A percentile compares a stretch with the other conserved stretches of the same genome.
phyloP scores from a whole-genome alignment of 2,113 vertebrate species.

The Charadrius vociferus region DNA sequence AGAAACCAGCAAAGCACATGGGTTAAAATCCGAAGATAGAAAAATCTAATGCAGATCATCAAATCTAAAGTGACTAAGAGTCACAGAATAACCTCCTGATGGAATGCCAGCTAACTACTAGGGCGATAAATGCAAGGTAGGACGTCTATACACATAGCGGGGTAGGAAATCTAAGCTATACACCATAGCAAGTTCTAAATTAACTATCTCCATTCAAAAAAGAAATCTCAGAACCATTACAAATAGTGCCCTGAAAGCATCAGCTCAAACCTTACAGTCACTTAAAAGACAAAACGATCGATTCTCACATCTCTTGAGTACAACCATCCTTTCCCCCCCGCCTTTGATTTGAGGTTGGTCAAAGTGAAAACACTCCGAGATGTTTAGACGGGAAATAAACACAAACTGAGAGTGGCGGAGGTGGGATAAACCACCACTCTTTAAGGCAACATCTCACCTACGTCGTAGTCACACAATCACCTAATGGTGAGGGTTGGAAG shows the following conservation, averaged over 20 bases:
- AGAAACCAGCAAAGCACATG: neutral
- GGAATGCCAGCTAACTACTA: neutral
- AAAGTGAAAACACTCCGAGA: neutral
- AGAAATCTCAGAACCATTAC: neutral
- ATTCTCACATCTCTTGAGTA: neutral
- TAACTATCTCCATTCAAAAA: neutral
- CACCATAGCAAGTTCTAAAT: neutral
- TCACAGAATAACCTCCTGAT: neutral
- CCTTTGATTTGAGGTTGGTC: too few relatives aligned
- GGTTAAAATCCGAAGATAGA: neutral
- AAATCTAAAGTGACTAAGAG: neutral
- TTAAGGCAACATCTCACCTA: neutral
- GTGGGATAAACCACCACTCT: neutral
- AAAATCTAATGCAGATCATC: neutral
- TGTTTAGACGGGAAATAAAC: neutral
- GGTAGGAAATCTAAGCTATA: neutral
- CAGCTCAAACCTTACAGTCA: neutral
- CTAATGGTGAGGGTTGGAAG: too few relatives aligned
- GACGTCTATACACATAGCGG: fast-evolving
- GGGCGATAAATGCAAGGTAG: neutral
- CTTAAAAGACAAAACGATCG: neutral
- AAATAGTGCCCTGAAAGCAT: neutral
- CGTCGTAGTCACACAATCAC: too few relatives aligned
- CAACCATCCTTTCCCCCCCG: too few relatives aligned
- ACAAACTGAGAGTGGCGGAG: neutral